Evolutionary conservation across 2,113 vertebrate genomes (phyloP), one percentile per base, ranked within the genome.

Genomic region (Ophthalmolycus amberensis): DNA sequence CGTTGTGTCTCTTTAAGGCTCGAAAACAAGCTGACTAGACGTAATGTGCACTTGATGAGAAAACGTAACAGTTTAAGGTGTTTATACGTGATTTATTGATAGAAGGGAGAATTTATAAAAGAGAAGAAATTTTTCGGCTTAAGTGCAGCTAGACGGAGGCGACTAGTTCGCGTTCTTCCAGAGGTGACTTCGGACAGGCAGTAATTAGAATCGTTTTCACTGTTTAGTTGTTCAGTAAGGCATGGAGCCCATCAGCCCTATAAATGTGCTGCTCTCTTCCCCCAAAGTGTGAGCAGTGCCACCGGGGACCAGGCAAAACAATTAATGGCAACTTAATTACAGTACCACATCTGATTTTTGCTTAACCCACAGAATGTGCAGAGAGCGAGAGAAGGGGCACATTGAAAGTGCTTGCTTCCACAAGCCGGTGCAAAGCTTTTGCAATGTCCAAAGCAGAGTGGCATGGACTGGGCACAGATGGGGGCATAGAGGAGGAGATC

Each of bases 261-360:
- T 91, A 92, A 91, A 93, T 87, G 85, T 66, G 75, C 82, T 67
- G 42, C 71, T 89, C 86, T 75, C 80, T 71, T 82, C 79, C 73
- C 91, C 58, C 65, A 78, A 85, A 90, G 83, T 84, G 85, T 80
- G 74, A 79, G 63, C 67, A 63, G 58, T 46, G 76, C 81, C 91
- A 90, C 81, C 62, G 44, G 80, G 75, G 84, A 92, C 73, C 77
- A 85, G 65, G 86, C 80, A 85, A 90, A 91, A 93, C 88, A 91
- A 93, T 93, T 91, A 92, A 92, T 85, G 72, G 82, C 80, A 82
- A 88, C 84, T 90, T 91, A 93, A 94, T 94, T 91, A 91, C 85
- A 88, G 84, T 50, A 76, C 56, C 89, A 78, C 77, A 86, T 90
- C 77, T 59, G 66, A 78, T 88, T 86, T 88, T 80, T 87, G 77